phyloP scores from a whole-genome alignment of 1,140 invertebrate species.

The Thaumatotibia leucotreta region DNA sequence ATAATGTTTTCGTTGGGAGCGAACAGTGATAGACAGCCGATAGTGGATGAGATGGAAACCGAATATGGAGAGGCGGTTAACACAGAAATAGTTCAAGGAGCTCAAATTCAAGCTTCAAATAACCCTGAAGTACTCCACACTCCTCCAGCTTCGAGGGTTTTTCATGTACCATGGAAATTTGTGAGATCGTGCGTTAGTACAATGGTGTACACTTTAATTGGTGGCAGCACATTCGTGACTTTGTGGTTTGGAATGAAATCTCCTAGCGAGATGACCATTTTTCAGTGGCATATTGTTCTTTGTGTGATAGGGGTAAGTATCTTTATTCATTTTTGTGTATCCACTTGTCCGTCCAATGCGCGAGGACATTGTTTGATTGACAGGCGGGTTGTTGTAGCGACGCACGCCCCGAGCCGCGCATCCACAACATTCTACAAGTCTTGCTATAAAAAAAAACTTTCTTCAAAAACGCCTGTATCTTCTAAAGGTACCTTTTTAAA shows the following conservation, averaged over 20 bases:
- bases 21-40: background rate
- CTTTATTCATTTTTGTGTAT: too few species aligned
- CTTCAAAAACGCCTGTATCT: too few species aligned
- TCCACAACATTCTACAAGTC: too few species aligned
- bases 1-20: background rate
- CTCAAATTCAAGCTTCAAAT: background rate
- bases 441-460: too few species aligned
- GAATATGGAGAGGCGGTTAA: background rate
- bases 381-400: too few species aligned
- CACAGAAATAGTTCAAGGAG: background rate
- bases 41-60: background rate
- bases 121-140: background rate
- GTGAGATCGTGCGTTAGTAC: background rate
- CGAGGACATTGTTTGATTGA: too few species aligned
- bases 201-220: slow-evolving; percentile 1
- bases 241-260: slow-evolving; percentile 11
- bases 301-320: slow-evolving; percentile 9
- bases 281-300: slow-evolving; percentile 6
- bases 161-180: background rate
- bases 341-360: too few species aligned
- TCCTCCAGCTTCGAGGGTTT: background rate
- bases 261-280: background rate
- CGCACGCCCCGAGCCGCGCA: too few species aligned
- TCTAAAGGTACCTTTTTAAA: too few species aligned
- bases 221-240: background rate